Evolutionary conservation across 2,888 invertebrate species (phyloP).

Genomic region (Euplagia quadripunctaria): DNA sequence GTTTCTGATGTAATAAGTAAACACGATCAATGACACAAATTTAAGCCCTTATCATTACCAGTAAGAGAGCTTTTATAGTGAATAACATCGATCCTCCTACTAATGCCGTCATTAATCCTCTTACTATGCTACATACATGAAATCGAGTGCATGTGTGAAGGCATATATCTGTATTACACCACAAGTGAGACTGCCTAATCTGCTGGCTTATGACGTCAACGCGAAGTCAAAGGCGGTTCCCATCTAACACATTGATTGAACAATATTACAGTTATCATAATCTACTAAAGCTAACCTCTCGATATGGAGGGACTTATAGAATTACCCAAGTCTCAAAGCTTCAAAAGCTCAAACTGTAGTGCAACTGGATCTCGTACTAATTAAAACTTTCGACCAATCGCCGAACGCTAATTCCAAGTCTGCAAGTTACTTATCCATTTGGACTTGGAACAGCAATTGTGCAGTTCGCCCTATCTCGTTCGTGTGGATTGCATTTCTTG

Average conservation of each 20-base stretch:
- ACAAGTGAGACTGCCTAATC: too few relatives aligned
- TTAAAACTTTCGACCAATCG: constrained; percentile 59
- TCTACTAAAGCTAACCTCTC: constrained; percentile 30
- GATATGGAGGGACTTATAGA: constrained; percentile 34
- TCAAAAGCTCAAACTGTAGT: constrained; percentile 50
- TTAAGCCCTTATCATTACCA: too few relatives aligned
- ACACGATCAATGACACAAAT: too few relatives aligned
- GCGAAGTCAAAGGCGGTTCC: not conserved
- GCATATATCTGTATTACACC: too few relatives aligned
- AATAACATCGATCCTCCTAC: too few relatives aligned
- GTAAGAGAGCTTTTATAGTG: too few relatives aligned
- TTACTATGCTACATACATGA: too few relatives aligned
- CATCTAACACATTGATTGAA: not conserved
- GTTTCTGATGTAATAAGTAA: too few relatives aligned
- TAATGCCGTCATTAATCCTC: too few relatives aligned
- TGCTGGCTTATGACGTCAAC: too few relatives aligned
- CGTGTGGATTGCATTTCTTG: constrained; percentile 31
- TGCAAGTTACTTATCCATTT: constrained; percentile 48
- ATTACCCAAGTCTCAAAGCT: constrained; percentile 33
- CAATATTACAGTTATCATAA: constrained; percentile 37
- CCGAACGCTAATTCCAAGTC: constrained; percentile 51
- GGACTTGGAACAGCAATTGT: constrained; percentile 47
- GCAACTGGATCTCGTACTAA: constrained; percentile 57
- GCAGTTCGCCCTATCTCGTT: constrained; percentile 37
- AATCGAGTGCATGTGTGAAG: too few relatives aligned